phyloP scores from a whole-genome alignment of 1,140 invertebrate species.

The Bathynomus jamesi region DNA sequence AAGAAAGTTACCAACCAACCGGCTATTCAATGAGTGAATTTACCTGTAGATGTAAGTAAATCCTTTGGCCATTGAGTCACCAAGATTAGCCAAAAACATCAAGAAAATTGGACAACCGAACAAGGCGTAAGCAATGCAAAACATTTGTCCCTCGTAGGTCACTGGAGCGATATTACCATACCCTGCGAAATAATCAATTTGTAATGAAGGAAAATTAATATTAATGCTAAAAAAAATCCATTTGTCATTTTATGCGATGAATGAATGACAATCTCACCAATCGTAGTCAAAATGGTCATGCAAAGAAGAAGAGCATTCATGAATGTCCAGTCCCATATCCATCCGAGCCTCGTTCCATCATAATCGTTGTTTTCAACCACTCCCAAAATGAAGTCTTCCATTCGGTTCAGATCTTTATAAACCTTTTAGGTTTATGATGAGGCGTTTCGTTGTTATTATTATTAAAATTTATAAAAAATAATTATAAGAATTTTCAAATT shows the following conservation, averaged over 20 bases:
- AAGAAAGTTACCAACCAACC: no score
- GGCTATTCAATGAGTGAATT: neutral
- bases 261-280: constrained; percentile 32
- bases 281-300: constrained; percentile 40
- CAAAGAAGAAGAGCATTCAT: constrained; percentile 39
- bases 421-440: constrained; percentile 21
- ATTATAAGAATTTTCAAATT: neutral
- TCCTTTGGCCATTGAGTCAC: constrained; percentile 38
- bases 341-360: constrained; percentile 37
- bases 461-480: constrained; percentile 10
- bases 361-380: constrained; percentile 32
- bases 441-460: neutral
- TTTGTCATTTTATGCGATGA: neutral
- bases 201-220: neutral
- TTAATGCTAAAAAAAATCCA: no score
- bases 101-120: constrained; percentile 41
- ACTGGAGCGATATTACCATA: constrained; percentile 41
- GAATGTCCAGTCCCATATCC: constrained; percentile 39
- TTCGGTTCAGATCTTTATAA: constrained; percentile 23
- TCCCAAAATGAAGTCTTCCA: constrained; percentile 36
- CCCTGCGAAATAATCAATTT: constrained; percentile 40
- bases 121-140: constrained; percentile 40
- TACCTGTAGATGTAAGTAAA: constrained; percentile 38
- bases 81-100: constrained; percentile 41
- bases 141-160: constrained; percentile 39